phyloP scores from a whole-genome alignment of 2,888 invertebrate species.

The Drosophila cyrtoloma region DNA sequence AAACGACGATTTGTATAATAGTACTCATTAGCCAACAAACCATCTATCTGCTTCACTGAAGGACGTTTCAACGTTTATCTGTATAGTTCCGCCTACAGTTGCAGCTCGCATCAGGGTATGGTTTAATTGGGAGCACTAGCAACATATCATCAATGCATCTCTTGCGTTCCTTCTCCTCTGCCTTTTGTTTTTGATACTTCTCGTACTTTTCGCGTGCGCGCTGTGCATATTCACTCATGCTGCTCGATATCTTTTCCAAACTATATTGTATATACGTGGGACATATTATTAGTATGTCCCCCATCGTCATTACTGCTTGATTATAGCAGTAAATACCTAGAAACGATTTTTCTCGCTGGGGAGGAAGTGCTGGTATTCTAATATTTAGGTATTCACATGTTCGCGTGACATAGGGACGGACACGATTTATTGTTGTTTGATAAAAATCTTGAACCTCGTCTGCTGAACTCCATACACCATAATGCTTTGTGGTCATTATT shows the following conservation, averaged over 20 bases:
- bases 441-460: conserved; percentile 50
- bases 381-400: conserved; percentile 51
- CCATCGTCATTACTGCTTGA: conserved; percentile 40
- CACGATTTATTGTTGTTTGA: conserved; percentile 8
- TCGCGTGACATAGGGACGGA: conserved; percentile 43
- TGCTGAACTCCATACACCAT: conserved; percentile 56
- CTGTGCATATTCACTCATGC: neutral
- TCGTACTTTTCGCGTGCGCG: conserved; percentile 15
- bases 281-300: conserved; percentile 37
- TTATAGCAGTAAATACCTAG: conserved; percentile 62
- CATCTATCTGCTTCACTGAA: neutral
- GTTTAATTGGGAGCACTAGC: conserved; percentile 25
- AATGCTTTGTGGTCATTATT: conserved; percentile 48
- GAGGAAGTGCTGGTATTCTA: conserved; percentile 55
- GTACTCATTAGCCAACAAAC: neutral
- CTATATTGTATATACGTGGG: conserved; percentile 42
- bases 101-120: conserved; percentile 8
- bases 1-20: neutral
- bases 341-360: conserved; percentile 51
- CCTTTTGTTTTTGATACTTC: conserved; percentile 28
- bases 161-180: conserved; percentile 9
- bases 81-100: conserved; percentile 1
- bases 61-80: too few species aligned
- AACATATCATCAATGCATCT: conserved; percentile 36
- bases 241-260: conserved; percentile 40